Base-by-base conservation (phyloP, 2,113 vertebrate genomes). In the Rhynchomys soricoides region DNA sequence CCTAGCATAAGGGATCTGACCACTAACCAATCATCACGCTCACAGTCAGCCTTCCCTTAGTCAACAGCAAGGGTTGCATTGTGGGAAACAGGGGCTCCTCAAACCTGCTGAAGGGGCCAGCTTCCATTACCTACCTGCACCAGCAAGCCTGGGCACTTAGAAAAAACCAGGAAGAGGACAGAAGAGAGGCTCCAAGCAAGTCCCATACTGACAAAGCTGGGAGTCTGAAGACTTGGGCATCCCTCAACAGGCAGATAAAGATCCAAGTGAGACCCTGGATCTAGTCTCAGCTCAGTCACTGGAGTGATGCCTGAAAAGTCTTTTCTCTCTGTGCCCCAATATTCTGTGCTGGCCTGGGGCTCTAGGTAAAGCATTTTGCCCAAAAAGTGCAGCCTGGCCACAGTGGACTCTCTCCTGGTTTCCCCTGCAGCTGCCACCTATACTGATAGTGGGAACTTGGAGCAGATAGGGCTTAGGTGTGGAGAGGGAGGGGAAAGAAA, bases 81-180 rank as follows among this genome's bases (percentile, higher is more conserved):
- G 64, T 57, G 66, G 48, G 73, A 92, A 71, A 93, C n/a, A 89
- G 88, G 91, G 91, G 5, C 31, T 68, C 26, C 95, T n/a, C 66
- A 64, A 70, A 29, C 52, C 83, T 86, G 43, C 40, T n/a, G 6
- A 48, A 50, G 66, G 16, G 24, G 11, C 8, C 40, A 50, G 17
- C 77, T 90, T 52, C 43, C 45, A 45, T 90, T 40, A 81, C 74
- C 13, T 31, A 78, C 15, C 62, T 71, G 59, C 52, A 55, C 24
- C 57, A 62, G 52, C 66, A 78, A 71, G 59, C 52, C 45, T 48
- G 12, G 29, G 19, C 55, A 31, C 43, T 31, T 68, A 68, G 29
- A 31, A 12, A 31, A 37, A 71, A 73, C 52, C 40, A 79, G 17
- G n/a, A 71, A 12, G 0, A 11, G 19, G 50, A 50, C 12, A 82